Base-by-base conservation (phyloP, 2,797 vertebrate genomes). In the Coregonus ussuriensis region DNA sequence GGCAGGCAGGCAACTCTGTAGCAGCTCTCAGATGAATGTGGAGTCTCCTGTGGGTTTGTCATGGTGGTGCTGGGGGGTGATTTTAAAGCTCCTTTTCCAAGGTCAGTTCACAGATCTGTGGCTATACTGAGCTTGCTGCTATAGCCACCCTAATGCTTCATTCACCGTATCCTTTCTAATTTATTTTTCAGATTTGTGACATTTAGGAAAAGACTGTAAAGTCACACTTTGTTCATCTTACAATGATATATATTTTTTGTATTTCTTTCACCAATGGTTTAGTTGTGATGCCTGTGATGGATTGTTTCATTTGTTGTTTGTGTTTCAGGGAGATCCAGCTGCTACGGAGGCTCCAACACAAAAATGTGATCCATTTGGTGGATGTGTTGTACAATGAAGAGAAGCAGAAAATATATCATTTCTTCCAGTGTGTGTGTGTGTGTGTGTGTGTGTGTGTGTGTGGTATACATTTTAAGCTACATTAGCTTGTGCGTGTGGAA, bases 381-480 rank as follows among this genome's bases (percentile, higher is more conserved):
- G 98, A 99, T 5, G 98, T 99, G 47, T 87, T 99, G 71, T 99
- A 97, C 92, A 98, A 99, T 0, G 98, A 99, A 86, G 98, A 99
- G 93, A 99, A 99, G 87, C 98, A 99, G 92, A 99, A 99, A 89
- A 99, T 99, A 99, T 99, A 99, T 99, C 98, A 97, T 97, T 91
- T 35, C 37, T 41, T n/a, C 4, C 6, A 35, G 72, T 62, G 2
- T 78, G 29, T 74, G 47, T 66, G 41, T 35, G 33, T 70, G 63
- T 62, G 41, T 47, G 41, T 47, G 41, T 47, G 35, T 33, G 31
- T 33, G 31, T 33, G 31, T 25, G 25, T 25, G 25, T 25, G 25
- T 25, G 31, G 31, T 33, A 2, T 33, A 13, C 2, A 13, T 47
- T 47, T 47, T 47, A 47, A 47, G 41, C 41, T 11, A 9, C 41